Percentiles rank a stretch among this genome's conserved stretches.
These are phyloP conservation scores for Sebastes trivittatus DNA, from an alignment of 2,797 vertebrate genomes.

Conservation along the genomic window DNA sequence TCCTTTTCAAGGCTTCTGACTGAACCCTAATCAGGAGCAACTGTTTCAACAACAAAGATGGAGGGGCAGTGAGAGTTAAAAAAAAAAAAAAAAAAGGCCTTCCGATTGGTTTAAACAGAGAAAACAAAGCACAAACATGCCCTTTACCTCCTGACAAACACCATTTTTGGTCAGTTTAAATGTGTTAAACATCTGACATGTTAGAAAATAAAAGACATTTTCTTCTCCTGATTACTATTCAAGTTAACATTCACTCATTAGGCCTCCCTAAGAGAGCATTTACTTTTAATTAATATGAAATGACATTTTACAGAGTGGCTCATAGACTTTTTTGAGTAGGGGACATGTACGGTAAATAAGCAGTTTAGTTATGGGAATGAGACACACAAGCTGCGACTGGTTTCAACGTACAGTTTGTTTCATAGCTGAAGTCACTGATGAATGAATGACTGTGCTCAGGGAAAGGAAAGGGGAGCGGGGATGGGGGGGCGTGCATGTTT, in stretches of 20 bases:
- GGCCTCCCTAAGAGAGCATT: neutral
- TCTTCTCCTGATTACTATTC: neutral
- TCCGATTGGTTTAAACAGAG: slow-evolving; percentile 43
- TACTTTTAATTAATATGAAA: slow-evolving; percentile 6
- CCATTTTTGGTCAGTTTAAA: slow-evolving; percentile 31
- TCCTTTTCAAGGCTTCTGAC: slow-evolving; percentile 74
- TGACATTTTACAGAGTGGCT: slow-evolving; percentile 4
- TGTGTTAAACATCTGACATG: slow-evolving; percentile 15
- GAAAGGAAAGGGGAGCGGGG: slow-evolving; percentile 1
- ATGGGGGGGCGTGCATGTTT: slow-evolving; percentile 28
- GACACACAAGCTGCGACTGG: slow-evolving; percentile 42
- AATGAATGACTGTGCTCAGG: slow-evolving; percentile 53
- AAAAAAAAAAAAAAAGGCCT: slow-evolving; percentile 29
- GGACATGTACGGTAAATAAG: slow-evolving; percentile 12
- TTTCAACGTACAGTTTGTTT: slow-evolving; percentile 41
- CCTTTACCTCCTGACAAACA: slow-evolving; percentile 27
- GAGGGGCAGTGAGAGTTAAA: slow-evolving; percentile 60
- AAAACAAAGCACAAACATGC: slow-evolving; percentile 49
- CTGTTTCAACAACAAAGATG: slow-evolving; percentile 83
- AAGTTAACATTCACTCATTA: neutral
- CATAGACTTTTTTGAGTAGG: neutral
- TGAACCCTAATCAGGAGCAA: slow-evolving; percentile 83
- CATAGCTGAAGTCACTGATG: slow-evolving; percentile 38
- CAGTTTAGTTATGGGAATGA: slow-evolving; percentile 9
- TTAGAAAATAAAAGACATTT: slow-evolving; percentile 3